Evolutionary conservation across 2,888 invertebrate genomes (phyloP).

Genomic region (Cantharis lateralis): DNA sequence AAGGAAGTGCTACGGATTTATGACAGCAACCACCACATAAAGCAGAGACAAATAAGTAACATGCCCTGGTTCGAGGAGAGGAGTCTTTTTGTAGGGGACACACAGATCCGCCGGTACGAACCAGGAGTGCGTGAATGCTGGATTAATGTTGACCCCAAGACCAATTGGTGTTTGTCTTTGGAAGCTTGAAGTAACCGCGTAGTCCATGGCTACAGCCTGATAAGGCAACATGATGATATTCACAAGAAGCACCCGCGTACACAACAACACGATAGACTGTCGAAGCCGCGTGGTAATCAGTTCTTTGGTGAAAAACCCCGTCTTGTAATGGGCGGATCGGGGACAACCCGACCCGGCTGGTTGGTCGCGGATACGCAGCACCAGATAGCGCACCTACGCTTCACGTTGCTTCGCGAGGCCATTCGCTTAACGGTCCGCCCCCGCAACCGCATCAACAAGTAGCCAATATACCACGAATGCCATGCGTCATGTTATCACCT

Average conservation of each 20-base stretch:
- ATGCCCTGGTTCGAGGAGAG: slow-evolving; percentile 93
- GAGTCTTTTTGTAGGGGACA: slow-evolving; percentile 80
- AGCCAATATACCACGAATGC: slow-evolving; percentile 54
- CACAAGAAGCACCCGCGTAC: slow-evolving; percentile 35
- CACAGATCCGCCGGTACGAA: slow-evolving; percentile 93
- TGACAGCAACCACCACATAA: slow-evolving; percentile 31
- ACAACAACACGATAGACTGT: slow-evolving; percentile 36
- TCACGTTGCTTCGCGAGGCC: slow-evolving; percentile 47
- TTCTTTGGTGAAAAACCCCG: slow-evolving; percentile 25
- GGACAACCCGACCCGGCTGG: slow-evolving; percentile 46
- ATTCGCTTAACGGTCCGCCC: slow-evolving; percentile 52
- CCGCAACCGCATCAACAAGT: slow-evolving; percentile 55
- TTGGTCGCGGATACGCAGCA: slow-evolving; percentile 54
- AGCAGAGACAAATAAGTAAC: slow-evolving; percentile 62
- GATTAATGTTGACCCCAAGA: slow-evolving; percentile 65
- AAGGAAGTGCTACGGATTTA: slow-evolving; percentile 22
- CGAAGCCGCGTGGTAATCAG: slow-evolving; percentile 24
- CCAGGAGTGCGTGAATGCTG: slow-evolving; percentile 94
- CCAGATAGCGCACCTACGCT: slow-evolving; percentile 44
- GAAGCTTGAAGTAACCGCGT: slow-evolving; percentile 63
- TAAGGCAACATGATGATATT: slow-evolving; percentile 74
- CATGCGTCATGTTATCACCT: slow-evolving; percentile 46
- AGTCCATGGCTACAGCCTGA: slow-evolving; percentile 88
- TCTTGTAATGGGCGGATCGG: slow-evolving; percentile 47
- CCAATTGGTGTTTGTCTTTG: slow-evolving; percentile 53